These are phyloP conservation scores for Sphaerophoria rueppellii DNA, from an alignment of 2,888 invertebrate species.

Conservation along the genomic window DNA sequence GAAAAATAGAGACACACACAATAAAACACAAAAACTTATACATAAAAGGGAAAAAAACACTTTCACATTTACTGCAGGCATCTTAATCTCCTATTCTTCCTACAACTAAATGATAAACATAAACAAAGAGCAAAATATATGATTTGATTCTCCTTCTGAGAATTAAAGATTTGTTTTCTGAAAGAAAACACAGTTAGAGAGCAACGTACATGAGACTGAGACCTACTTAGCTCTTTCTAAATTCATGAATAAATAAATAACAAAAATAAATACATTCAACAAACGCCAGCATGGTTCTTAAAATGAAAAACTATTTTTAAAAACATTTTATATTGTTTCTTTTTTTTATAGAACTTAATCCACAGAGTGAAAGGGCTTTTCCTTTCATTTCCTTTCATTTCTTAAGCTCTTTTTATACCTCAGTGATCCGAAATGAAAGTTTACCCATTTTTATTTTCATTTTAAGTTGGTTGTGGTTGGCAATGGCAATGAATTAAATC, in stretches of 20 bases:
- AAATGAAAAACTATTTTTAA: background rate
- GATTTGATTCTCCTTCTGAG: background rate
- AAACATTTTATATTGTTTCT: constrained; percentile 5
- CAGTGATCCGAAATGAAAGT: constrained; percentile 6
- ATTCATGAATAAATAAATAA: background rate
- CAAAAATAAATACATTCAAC: background rate
- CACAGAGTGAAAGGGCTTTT: constrained; percentile 9
- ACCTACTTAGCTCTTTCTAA: background rate
- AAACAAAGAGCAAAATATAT: constrained; percentile 4
- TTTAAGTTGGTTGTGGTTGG: background rate
- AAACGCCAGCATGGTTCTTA: background rate
- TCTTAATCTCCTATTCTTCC: constrained; percentile 29
- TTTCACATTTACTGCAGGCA: too few relatives aligned
- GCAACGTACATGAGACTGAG: background rate
- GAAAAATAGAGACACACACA: too few relatives aligned
- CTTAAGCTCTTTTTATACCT: constrained; percentile 13
- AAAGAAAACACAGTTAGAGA: background rate
- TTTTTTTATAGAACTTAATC: background rate
- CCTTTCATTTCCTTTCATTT: constrained; percentile 7
- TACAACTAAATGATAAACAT: constrained; percentile 26
- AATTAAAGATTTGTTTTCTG: constrained; percentile 7
- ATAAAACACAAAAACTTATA: too few relatives aligned
- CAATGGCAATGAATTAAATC: constrained; percentile 12
- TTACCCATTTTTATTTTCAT: background rate
- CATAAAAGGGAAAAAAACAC: too few relatives aligned